Base-by-base conservation (phyloP, 2,113 vertebrate genomes). In the Spizaetus ornatus region DNA sequence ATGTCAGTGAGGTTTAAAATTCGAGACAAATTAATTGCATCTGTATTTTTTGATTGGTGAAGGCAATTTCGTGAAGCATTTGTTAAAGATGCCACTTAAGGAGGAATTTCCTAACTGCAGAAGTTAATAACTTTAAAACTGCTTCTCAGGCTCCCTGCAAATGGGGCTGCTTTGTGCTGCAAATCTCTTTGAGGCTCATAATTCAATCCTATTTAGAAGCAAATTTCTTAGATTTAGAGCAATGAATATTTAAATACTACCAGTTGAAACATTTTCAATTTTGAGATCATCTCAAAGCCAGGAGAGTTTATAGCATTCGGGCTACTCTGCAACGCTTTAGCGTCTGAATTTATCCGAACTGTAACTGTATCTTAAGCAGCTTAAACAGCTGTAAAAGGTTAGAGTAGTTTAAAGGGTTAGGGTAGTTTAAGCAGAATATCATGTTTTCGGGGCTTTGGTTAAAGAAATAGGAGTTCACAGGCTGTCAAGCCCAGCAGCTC, bases 191-290 rank as follows among this genome's bases (percentile, higher is more conserved):
- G 86, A 94, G 73, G 47, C 84, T 93, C 78, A 71, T 91, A 95
- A 95, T 70, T 95, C 94, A 95, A 95, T 97, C 94, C 94, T 97
- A 95, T 95, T 96, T 95, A 94, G 88, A 85, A 97, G 43, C 74
- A 96, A 95, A 65, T 95, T 95, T 82, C 91, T 91, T 83, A 96
- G 95, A 59, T 88, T 94, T 96, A 93, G 63, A 92, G 93, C 55
- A 93, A 88, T 88, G 82, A 96, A 91, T 96, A 94, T 95, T 97
- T 96, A 96, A 96, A 96, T 84, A 29, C 76, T 59, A 92, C 72
- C 76, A 25, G 71, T 82, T 96, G 91, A 96, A 94, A 78, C 83
- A 59, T 92, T 90, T 93, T 94, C 93, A 92, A 80, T 95, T 88
- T 91, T 47, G 79, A 93, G 89, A 90, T 94, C 16, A 85, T 88